Evolutionary conservation across 2,797 vertebrate species (phyloP).

Genomic region (Sarcophilus harrisii): DNA sequence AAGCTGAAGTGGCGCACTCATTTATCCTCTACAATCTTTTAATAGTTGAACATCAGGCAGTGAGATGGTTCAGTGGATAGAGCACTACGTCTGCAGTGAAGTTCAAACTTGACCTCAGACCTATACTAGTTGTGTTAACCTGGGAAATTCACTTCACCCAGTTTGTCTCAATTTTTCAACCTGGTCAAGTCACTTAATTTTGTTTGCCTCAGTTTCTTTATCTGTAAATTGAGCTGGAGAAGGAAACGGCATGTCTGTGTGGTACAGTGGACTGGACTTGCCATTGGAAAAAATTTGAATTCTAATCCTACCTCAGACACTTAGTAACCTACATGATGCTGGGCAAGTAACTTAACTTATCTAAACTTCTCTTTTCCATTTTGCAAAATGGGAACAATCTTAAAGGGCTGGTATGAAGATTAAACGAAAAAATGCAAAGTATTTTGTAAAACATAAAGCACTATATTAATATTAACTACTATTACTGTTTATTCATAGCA

Average conservation of each 20-base stretch:
- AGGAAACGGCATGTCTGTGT: neutral
- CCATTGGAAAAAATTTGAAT: neutral
- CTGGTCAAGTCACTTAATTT: neutral
- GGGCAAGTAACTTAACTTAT: neutral
- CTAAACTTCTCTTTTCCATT: neutral
- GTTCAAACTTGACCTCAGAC: neutral
- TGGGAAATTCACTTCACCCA: neutral
- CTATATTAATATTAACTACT: neutral
- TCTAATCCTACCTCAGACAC: neutral
- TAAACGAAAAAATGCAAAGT: neutral
- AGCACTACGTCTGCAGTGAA: neutral
- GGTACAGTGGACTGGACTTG: neutral
- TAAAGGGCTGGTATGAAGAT: neutral
- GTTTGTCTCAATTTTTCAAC: neutral
- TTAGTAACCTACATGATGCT: neutral
- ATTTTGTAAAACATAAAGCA: neutral
- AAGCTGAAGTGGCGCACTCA: neutral
- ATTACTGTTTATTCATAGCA: neutral
- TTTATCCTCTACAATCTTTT: neutral
- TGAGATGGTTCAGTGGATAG: neutral
- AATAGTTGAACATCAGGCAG: neutral
- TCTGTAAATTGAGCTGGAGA: neutral
- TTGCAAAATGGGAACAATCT: neutral
- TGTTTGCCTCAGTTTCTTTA: neutral
- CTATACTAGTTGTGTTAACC: neutral